Conservation (phyloP, 2,888 invertebrate species). For the Acrobasis suavella region DNA sequence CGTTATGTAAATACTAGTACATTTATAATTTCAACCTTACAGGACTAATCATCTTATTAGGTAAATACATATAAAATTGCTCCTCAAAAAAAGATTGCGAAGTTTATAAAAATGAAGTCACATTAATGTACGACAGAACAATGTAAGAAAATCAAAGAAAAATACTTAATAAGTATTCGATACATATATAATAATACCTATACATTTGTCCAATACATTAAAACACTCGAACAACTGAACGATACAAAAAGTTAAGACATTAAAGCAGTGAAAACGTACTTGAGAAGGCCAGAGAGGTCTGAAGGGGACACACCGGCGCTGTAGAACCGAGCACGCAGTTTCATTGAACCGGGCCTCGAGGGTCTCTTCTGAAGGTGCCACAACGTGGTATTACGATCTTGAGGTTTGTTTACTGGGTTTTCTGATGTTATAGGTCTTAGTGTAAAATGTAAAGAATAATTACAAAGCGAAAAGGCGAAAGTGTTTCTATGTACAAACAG, state of each 20-base stretch:
- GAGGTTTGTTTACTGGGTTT: conserved; percentile 1
- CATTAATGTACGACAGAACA: no score
- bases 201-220: neutral
- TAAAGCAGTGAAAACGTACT: conserved; percentile 16
- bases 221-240: conserved; percentile 7
- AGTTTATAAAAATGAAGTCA: no score
- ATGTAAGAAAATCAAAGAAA: no score
- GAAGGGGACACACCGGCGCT: conserved; percentile 5
- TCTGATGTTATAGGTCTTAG: neutral
- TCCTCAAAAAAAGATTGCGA: no score
- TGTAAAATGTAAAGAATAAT: neutral
- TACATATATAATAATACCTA: neutral
- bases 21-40: no score
- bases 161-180: no score
- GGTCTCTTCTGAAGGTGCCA: conserved; percentile 11
- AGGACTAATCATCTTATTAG: no score
- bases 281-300: conserved; percentile 9
- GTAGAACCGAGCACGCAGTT: conserved; percentile 12
- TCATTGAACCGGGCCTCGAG: conserved; percentile 14
- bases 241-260: conserved; percentile 17
- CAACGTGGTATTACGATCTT: conserved; percentile 13
- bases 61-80: no score
- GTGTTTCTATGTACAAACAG: no score
- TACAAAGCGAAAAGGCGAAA: no score
- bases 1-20: no score